Conservation (phyloP, 2,113 vertebrate species). For the Saguinus midas region DNA sequence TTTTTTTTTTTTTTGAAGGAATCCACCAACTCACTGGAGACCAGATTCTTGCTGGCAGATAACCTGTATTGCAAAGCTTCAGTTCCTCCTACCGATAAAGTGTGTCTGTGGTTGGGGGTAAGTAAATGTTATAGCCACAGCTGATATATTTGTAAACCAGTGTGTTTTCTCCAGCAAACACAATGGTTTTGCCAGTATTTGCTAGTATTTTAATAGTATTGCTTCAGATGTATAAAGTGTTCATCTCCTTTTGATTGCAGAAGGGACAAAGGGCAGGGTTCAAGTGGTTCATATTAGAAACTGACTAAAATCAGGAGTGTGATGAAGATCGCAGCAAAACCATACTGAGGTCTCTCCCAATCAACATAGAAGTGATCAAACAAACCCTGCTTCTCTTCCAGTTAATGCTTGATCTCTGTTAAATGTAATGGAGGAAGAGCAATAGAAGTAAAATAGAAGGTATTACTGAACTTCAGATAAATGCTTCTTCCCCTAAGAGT, state of each 20-base stretch:
- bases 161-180: neutral
- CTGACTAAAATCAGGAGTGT: neutral
- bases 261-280: neutral
- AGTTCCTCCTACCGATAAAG: conserved; percentile 97
- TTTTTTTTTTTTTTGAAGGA: conserved; percentile 86
- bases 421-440: neutral
- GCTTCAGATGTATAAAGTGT: neutral
- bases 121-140: conserved; percentile 78
- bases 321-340: neutral
- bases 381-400: neutral
- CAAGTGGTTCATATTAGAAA: neutral
- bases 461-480: neutral
- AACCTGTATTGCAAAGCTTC: conserved; percentile 98
- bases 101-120: conserved; percentile 99
- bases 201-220: neutral
- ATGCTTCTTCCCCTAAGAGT: conserved; percentile 4
- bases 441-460: neutral
- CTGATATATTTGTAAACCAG: neutral
- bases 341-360: neutral
- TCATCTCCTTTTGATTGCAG: neutral
- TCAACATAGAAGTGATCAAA: neutral
- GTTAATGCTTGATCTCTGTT: neutral
- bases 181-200: too few relatives aligned
- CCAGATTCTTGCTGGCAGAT: conserved; percentile 96
- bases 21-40: conserved; percentile 93